Evolutionary conservation across 2,113 vertebrate species (phyloP).

Genomic region (Ctenodactylus gundi): DNA sequence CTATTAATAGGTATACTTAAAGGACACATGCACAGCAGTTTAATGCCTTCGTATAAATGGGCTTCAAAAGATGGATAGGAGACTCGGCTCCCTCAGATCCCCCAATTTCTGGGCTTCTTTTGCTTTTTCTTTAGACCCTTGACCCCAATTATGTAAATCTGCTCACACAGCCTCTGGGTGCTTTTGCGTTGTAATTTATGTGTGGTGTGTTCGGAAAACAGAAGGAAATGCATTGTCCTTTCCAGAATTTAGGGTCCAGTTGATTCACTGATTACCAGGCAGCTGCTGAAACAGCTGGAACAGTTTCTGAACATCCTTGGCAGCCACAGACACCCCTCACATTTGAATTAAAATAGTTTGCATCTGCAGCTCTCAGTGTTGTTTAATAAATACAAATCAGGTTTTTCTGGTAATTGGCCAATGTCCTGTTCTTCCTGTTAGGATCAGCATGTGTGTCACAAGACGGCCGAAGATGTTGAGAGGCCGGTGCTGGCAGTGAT

Average conservation of each 20-base stretch:
- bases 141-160: constrained; percentile 75
- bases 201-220: constrained; percentile 31
- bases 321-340: neutral
- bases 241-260: constrained; percentile 60
- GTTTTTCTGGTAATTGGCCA: constrained; percentile 44
- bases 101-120: constrained; percentile 46
- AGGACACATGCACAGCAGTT: constrained; percentile 21
- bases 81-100: constrained; percentile 53
- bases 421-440: constrained; percentile 61
- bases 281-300: constrained; percentile 77
- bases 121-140: constrained; percentile 57
- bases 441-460: neutral
- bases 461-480: too few relatives aligned
- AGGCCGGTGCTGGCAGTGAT: constrained; percentile 25
- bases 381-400: constrained; percentile 66
- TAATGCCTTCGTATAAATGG: constrained; percentile 30
- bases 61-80: constrained; percentile 53
- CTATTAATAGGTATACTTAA: constrained; percentile 30
- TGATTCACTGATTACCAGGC: constrained; percentile 52
- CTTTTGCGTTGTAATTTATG: constrained; percentile 63
- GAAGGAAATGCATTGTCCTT: constrained; percentile 46
- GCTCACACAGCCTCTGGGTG: constrained; percentile 11
- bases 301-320: constrained; percentile 53
- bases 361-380: constrained; percentile 38
- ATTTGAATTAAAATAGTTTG: constrained; percentile 48